These are phyloP conservation scores for Papilio protenor DNA, from an alignment of 2,888 invertebrate genomes.

Conservation along the genomic window DNA sequence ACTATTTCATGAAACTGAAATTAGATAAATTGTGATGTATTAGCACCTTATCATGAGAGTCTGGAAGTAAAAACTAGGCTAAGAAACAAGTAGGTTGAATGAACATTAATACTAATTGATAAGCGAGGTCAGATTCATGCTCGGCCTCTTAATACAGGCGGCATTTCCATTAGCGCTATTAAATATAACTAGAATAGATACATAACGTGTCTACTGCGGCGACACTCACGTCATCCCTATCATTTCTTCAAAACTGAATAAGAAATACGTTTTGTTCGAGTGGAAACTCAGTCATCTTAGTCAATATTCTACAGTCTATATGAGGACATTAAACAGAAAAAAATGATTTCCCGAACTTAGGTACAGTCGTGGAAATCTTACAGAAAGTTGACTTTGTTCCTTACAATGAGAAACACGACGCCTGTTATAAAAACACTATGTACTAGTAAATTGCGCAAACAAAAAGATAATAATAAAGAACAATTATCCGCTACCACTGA, in stretches of 20 bases:
- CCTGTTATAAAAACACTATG: no score
- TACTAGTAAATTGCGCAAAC: no score
- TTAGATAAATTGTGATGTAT: not conserved
- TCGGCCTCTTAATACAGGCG: not conserved
- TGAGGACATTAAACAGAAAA: not conserved
- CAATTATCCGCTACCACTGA: no score
- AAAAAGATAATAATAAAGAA: no score
- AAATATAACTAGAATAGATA: not conserved
- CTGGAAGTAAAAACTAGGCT: slow-evolving; percentile 11
- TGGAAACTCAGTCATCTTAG: no score
- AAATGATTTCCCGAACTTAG: not conserved
- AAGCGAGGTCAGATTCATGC: slow-evolving; percentile 9
- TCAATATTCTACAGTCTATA: not conserved
- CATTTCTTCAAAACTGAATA: not conserved
- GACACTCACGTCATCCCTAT: not conserved
- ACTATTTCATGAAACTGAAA: not conserved
- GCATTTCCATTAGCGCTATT: slow-evolving; percentile 6
- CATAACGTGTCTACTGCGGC: not conserved
- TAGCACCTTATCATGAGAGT: not conserved
- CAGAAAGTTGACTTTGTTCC: no score
- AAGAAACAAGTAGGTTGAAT: slow-evolving; percentile 18
- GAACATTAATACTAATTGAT: slow-evolving; percentile 20
- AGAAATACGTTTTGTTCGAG: not conserved
- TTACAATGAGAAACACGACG: no score
- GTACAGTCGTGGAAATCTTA: no score